Evolutionary conservation across 2,797 vertebrate genomes (phyloP).

Genomic region (Todus mexicanus): DNA sequence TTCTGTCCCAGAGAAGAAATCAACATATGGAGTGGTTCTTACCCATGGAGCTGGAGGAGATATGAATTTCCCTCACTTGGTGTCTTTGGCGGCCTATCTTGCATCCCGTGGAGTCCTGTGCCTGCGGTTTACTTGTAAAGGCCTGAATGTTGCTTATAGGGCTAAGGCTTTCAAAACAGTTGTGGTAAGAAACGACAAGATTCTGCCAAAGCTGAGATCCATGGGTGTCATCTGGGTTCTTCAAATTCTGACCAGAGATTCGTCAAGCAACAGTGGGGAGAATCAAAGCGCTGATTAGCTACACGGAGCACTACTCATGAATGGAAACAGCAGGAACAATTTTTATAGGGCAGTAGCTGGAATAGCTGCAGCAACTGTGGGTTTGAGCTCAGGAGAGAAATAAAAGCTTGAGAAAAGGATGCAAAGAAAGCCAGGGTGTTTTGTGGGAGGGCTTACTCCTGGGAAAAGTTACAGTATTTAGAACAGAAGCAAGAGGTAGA

Average conservation of each 20-base stretch:
- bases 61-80: constrained; percentile 86
- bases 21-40: constrained; percentile 79
- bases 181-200: constrained; percentile 77
- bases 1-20: constrained; percentile 72
- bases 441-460: background rate
- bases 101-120: constrained; percentile 80
- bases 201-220: background rate
- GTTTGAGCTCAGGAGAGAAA: background rate
- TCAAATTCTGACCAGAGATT: background rate
- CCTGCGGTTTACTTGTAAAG: constrained; percentile 92
- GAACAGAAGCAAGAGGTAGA: background rate
- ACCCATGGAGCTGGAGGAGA: constrained; percentile 93
- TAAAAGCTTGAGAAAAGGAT: background rate
- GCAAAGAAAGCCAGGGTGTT: background rate
- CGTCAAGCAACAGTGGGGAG: background rate
- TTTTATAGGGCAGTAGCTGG: background rate
- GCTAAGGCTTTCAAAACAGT: constrained; percentile 84
- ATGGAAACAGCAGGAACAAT: background rate
- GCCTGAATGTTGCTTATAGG: constrained; percentile 84
- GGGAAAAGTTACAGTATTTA: background rate
- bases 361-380: background rate
- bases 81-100: constrained; percentile 78
- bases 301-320: background rate
- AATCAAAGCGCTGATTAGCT: background rate
- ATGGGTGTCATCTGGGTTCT: background rate